Percentiles rank a stretch among this genome's conserved stretches.
Conservation (phyloP, 2,797 vertebrate genomes). For the Spinus pinus region DNA sequence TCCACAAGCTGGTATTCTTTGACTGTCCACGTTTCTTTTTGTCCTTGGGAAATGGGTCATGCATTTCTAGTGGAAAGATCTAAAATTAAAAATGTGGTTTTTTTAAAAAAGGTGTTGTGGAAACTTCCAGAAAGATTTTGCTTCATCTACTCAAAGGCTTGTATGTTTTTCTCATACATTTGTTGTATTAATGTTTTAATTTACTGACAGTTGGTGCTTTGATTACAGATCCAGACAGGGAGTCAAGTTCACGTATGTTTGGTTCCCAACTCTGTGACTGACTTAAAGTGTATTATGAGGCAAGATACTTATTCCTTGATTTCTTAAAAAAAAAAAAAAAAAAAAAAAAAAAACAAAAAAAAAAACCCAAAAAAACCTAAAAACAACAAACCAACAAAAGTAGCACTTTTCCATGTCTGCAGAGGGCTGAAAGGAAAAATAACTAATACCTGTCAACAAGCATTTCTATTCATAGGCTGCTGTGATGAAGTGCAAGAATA, state of each 20-base stretch:
- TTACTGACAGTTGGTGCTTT: not conserved
- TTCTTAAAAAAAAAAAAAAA: not conserved
- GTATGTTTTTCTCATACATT: not conserved
- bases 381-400: not conserved
- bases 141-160: not conserved
- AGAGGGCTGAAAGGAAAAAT: not conserved
- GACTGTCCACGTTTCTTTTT: not conserved
- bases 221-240: not conserved
- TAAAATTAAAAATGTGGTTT: not conserved
- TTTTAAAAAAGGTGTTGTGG: fast-evolving
- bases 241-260: conserved; percentile 12
- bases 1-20: conserved; percentile 6
- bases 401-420: not conserved
- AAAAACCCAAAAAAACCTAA: no score
- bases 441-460: not conserved
- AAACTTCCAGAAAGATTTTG: not conserved
- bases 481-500: not conserved
- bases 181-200: not conserved
- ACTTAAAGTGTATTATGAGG: not conserved
- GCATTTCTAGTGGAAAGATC: not conserved
- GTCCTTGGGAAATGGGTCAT: not conserved
- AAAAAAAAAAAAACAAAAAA: no score
- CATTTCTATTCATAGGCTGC: not conserved
- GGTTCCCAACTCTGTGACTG: not conserved
- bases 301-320: not conserved